Evolutionary conservation across 1,140 invertebrate genomes (phyloP).

Genomic region (Hylaeus volcanicus): DNA sequence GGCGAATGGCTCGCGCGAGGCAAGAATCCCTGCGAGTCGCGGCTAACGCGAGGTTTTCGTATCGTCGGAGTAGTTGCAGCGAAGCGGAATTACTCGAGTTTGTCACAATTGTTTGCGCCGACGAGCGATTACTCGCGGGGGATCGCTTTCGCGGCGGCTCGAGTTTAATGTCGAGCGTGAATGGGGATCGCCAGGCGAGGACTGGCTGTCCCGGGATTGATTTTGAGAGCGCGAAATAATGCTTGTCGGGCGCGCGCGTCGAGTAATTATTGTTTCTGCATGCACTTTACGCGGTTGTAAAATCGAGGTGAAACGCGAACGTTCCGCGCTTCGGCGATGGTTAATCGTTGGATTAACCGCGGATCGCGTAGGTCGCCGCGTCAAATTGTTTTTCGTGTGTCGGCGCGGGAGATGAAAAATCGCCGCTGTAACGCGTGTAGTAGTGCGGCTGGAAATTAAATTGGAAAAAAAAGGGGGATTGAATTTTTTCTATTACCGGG

Average conservation of each 20-base stretch:
- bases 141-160: conserved; percentile 18
- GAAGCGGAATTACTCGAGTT: conserved; percentile 29
- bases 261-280: conserved; percentile 14
- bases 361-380: background rate
- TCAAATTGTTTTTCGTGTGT: background rate
- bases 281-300: background rate
- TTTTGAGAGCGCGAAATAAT: conserved; percentile 6
- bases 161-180: conserved; percentile 35
- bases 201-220: background rate
- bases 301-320: too few species aligned
- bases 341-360: background rate
- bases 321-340: background rate
- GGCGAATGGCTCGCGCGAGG: background rate
- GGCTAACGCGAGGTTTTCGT: background rate
- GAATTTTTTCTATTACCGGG: background rate
- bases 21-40: conserved; percentile 2
- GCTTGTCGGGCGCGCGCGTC: background rate
- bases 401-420: background rate
- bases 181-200: conserved; percentile 1
- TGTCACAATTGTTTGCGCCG: conserved; percentile 24
- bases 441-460: background rate
- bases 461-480: background rate
- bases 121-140: conserved; percentile 34
- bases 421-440: background rate
- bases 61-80: background rate